Evolutionary conservation across 2,888 invertebrate species (phyloP).

Genomic region (Nephrocerus scutellatus): DNA sequence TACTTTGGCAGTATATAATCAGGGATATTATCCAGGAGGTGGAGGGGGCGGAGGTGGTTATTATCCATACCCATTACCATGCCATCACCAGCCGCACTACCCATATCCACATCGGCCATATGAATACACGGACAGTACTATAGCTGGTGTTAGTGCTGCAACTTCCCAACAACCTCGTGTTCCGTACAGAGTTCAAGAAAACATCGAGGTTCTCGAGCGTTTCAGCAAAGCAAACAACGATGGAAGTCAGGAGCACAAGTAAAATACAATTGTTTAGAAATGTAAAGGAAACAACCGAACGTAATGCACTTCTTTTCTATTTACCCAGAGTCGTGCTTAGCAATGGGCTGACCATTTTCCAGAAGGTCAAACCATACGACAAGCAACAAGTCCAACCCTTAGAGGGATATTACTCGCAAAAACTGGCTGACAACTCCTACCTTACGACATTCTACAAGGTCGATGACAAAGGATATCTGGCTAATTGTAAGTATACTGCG

Average conservation of each 20-base stretch:
- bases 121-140: no score
- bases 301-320: neutral
- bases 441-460: constrained; percentile 14
- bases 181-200: constrained; percentile 5
- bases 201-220: constrained; percentile 13
- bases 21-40: no score
- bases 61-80: no score
- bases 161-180: no score
- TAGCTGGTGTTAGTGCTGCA: no score
- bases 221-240: constrained; percentile 15
- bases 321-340: constrained; percentile 13
- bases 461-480: constrained; percentile 13
- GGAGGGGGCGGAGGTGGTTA: no score
- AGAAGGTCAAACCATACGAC: constrained; percentile 9
- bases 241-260: constrained; percentile 19
- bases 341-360: constrained; percentile 16
- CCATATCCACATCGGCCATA: no score
- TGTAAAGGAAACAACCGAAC: neutral
- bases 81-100: no score
- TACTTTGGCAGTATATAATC: no score
- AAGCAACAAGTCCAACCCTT: constrained; percentile 10
- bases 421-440: constrained; percentile 11
- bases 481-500: constrained; percentile 8
- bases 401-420: constrained; percentile 17
- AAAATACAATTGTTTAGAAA: neutral